Percentiles rank a stretch among this genome's conserved stretches.
Conservation (phyloP, 2,888 invertebrate genomes). For the Eristalinus aeneus region DNA sequence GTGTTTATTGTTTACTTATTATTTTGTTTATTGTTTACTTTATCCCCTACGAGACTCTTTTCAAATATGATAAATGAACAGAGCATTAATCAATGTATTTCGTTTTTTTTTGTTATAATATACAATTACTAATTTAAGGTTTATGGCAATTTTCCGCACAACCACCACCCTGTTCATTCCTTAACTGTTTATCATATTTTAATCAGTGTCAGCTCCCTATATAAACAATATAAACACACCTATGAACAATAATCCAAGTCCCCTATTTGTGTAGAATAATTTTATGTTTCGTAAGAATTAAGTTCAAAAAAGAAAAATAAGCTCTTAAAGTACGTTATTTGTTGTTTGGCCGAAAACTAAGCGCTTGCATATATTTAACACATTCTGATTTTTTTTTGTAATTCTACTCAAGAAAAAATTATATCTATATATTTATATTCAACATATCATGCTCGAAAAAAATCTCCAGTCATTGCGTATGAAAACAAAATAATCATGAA, state of each 20-base stretch:
- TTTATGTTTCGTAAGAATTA: background rate
- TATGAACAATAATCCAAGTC: background rate
- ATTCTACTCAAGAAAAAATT: conserved; percentile 5
- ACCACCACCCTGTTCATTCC: conserved; percentile 16
- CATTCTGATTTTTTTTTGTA: conserved; percentile 22
- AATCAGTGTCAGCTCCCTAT: conserved; percentile 15
- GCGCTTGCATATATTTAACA: conserved; percentile 55
- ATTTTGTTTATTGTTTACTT: background rate
- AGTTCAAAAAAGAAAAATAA: background rate
- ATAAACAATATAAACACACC: background rate
- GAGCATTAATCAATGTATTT: conserved; percentile 8
- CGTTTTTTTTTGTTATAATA: conserved; percentile 19
- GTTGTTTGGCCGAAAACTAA: conserved; percentile 39
- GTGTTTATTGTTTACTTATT: conserved; percentile 1
- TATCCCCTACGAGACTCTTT: conserved; percentile 59
- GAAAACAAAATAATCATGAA: conserved; percentile 46
- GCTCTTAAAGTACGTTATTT: conserved; percentile 17
- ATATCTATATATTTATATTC: background rate
- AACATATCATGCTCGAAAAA: conserved; percentile 57
- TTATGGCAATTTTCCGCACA: conserved; percentile 47
- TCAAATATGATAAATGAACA: conserved; percentile 56
- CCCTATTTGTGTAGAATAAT: background rate
- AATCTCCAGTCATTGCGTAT: conserved; percentile 70
- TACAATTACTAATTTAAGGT: conserved; percentile 38
- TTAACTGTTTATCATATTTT: conserved; percentile 2